A percentile compares a stretch with the other conserved stretches of the same genome.
Evolutionary conservation across 53 echinoderm and acorn worm genomes (phyloP).

Genomic region (Apostichopus leukothele): DNA sequence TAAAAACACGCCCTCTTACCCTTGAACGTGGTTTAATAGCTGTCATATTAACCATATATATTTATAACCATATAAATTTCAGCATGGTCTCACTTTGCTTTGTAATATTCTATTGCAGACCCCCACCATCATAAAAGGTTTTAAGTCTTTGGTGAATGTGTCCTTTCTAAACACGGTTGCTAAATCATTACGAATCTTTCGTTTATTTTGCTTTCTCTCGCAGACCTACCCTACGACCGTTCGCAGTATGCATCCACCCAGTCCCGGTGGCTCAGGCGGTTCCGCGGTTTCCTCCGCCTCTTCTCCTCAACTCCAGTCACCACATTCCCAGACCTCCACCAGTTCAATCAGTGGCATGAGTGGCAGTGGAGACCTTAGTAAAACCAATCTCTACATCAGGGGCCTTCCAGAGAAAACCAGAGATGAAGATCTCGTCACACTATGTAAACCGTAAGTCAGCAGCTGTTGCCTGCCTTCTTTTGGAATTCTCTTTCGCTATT

Average conservation of each 20-base stretch:
- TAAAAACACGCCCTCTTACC: too few relatives aligned
- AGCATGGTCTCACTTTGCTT: too few relatives aligned
- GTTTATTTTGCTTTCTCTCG: slow-evolving; percentile 16
- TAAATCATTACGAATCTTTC: too few relatives aligned
- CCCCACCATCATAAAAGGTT: too few relatives aligned
- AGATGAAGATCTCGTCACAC: slow-evolving; percentile 85
- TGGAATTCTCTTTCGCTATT: too few relatives aligned
- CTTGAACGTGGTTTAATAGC: too few relatives aligned
- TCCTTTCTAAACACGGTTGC: too few relatives aligned
- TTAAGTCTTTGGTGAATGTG: too few relatives aligned
- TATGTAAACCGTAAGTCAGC: slow-evolving; percentile 90
- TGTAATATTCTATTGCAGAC: too few relatives aligned
- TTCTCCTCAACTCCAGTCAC: slow-evolving; percentile 86
- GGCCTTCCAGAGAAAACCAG: slow-evolving; percentile 94
- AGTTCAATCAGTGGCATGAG: slow-evolving; percentile 60
- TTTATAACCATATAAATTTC: too few relatives aligned
- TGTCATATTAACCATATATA: too few relatives aligned
- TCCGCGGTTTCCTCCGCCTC: slow-evolving; percentile 79
- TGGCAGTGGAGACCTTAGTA: slow-evolving; percentile 81
- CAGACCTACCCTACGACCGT: slow-evolving; percentile 85
- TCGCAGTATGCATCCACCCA: slow-evolving; percentile 94
- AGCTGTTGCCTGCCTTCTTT: too few relatives aligned
- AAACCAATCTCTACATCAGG: slow-evolving; percentile 95
- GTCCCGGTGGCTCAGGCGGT: slow-evolving; percentile 79
- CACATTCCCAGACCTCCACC: slow-evolving; percentile 83